Evolutionary conservation across 2,888 invertebrate genomes (phyloP).

Genomic region (Diarsia dahlii): DNA sequence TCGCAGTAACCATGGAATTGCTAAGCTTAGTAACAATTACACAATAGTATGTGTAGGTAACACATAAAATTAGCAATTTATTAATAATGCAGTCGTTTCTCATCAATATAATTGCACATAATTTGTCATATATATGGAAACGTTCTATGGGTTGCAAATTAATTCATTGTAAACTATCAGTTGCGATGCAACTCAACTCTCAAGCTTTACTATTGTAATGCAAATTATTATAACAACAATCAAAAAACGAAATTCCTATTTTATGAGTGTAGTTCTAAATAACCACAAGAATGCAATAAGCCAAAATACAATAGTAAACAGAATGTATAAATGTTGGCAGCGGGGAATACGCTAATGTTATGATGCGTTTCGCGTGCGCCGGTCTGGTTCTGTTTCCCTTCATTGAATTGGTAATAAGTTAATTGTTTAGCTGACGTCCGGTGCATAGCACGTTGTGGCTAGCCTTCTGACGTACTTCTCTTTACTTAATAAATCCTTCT

Average conservation of each 20-base stretch:
- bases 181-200: constrained; percentile 34
- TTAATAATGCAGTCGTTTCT: constrained; percentile 14
- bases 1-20: neutral
- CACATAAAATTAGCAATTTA: constrained; percentile 25
- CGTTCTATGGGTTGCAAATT: constrained; percentile 27
- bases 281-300: constrained; percentile 56
- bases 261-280: constrained; percentile 51
- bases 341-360: constrained; percentile 60
- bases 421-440: constrained; percentile 79
- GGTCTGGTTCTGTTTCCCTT: constrained; percentile 80
- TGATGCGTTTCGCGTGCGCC: constrained; percentile 72
- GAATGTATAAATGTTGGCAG: constrained; percentile 48
- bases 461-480: constrained; percentile 32
- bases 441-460: constrained; percentile 50
- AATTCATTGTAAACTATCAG: constrained; percentile 19
- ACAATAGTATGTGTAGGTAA: neutral
- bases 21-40: constrained; percentile 29
- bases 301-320: constrained; percentile 53
- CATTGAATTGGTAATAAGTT: constrained; percentile 87
- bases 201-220: constrained; percentile 8
- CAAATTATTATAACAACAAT: constrained; percentile 12
- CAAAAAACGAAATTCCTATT: constrained; percentile 60
- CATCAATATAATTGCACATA: constrained; percentile 20
- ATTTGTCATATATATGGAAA: constrained; percentile 26
- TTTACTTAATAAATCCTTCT: neutral